Evolutionary conservation across 2,888 invertebrate species (phyloP), one percentile per base, ranked within the genome.

Genomic region (Polylopha cassiicola): DNA sequence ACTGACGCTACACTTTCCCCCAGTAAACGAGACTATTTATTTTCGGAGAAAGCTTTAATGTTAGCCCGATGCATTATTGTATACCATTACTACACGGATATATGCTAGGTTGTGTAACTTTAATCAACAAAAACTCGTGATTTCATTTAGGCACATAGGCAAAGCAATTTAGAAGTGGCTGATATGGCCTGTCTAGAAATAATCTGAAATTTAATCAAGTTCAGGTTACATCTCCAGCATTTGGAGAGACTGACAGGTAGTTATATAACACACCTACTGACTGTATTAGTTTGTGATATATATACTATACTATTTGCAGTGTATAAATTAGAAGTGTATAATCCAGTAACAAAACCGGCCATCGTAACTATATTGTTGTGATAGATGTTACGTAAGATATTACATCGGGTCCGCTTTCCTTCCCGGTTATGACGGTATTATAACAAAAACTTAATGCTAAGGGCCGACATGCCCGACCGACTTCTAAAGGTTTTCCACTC

Each of bases 381-480:
- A 26, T 33, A 23, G 37, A 21, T 27, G 54, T 67, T 69, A 63
- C 63, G 54, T 66, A 67, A 71, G 54, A 53, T 46, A 54, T 71
- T 65, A 58, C 63, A 63, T 58, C 55, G 59, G 55, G 55, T 47
- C 37, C 49, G 63, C 71, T 73, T 73, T 73, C 68, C 60, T 65
- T 64, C 58, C 60, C 58, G 52, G 53, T 60, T 59, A 54, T 57
- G 39, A 53, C 55, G 55, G 50, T 53, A 48, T 54, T 45, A 51
- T 61, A 58, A 44, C 64, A 72, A 72, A 65, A 68, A 67, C 62
- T 47, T 48, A 53, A 51, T 49, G 43, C 47, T 47, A 56, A 53
- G 51, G 48, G 51, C 48, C 51, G 60, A 48, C 47, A 43, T 47
- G 56, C 53, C 28, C 30, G 37, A 50, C 18, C 47, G 46, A 43